phyloP scores from a whole-genome alignment of 2,888 invertebrate genomes.

The Acanthosepion esculentum region DNA sequence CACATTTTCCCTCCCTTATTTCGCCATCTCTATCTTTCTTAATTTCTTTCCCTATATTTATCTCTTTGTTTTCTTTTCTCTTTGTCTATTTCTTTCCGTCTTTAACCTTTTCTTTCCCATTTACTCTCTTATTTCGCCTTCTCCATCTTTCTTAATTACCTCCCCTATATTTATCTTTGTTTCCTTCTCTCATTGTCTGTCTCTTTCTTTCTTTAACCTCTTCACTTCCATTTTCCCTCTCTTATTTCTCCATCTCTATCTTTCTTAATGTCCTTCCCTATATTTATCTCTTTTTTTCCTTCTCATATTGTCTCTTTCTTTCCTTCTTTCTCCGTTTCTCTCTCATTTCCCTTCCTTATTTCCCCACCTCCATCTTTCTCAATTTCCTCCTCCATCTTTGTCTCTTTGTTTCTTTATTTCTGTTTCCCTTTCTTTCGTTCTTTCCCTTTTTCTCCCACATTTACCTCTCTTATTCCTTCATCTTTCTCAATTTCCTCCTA shows the following conservation, averaged over 20 bases:
- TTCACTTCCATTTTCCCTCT: too few relatives aligned
- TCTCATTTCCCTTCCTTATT: too few relatives aligned
- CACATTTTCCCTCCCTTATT: background rate
- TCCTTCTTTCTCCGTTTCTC: background rate
- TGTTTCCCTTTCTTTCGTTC: background rate
- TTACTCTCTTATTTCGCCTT: background rate
- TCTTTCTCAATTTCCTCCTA: too few relatives aligned
- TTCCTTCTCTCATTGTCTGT: too few relatives aligned
- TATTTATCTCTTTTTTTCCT: background rate
- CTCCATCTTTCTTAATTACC: too few relatives aligned
- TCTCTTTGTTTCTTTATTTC: background rate
- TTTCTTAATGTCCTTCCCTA: background rate
- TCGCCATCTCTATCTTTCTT: background rate
- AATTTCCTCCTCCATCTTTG: background rate
- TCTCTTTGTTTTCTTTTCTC: background rate
- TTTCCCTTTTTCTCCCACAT: background rate
- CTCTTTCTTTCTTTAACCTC: too few relatives aligned
- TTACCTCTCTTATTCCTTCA: background rate
- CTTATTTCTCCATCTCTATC: too few relatives aligned
- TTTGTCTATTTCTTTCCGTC: background rate
- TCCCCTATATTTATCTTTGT: background rate
- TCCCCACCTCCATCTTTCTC: background rate
- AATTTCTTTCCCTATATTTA: background rate
- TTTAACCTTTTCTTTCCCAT: background rate
- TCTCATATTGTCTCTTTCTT: background rate